These are phyloP conservation scores for Tribolium freemani DNA, from an alignment of 2,888 invertebrate species.

Conservation along the genomic window DNA sequence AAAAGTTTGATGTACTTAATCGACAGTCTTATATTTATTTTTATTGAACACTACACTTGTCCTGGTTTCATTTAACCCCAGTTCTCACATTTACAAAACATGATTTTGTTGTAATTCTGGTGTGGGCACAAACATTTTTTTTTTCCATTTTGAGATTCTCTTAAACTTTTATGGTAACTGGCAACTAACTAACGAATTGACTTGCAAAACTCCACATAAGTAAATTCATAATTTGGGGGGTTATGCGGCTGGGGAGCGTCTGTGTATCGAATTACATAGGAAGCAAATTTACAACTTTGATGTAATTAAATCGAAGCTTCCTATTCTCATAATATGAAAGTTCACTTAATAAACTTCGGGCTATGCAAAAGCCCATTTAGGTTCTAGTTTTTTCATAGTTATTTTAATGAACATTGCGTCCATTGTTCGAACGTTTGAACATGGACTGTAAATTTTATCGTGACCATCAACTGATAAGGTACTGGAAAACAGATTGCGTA, in stretches of 20 bases:
- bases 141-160: too few species aligned
- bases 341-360: slow-evolving; percentile 16
- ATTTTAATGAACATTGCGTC: slow-evolving; percentile 2
- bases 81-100: background rate
- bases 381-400: background rate
- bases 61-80: background rate
- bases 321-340: slow-evolving; percentile 39
- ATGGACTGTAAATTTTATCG: background rate
- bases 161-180: too few species aligned
- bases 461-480: slow-evolving; percentile 8
- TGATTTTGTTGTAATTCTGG: background rate
- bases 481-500: background rate
- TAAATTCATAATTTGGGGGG: slow-evolving; percentile 38
- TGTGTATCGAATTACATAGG: slow-evolving; percentile 43
- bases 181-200: slow-evolving; percentile 18
- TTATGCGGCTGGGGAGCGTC: slow-evolving; percentile 12
- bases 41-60: background rate
- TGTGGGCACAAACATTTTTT: background rate
- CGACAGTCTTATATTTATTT: background rate
- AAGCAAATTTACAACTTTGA: slow-evolving; percentile 43
- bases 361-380: slow-evolving; percentile 10
- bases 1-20: background rate
- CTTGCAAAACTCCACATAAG: slow-evolving; percentile 32
- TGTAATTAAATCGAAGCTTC: slow-evolving; percentile 45
- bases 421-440: background rate